A percentile compares a stretch with the other conserved stretches of the same genome.
Evolutionary conservation across 2,888 invertebrate species (phyloP).

Genomic region (Brachyptera putata): DNA sequence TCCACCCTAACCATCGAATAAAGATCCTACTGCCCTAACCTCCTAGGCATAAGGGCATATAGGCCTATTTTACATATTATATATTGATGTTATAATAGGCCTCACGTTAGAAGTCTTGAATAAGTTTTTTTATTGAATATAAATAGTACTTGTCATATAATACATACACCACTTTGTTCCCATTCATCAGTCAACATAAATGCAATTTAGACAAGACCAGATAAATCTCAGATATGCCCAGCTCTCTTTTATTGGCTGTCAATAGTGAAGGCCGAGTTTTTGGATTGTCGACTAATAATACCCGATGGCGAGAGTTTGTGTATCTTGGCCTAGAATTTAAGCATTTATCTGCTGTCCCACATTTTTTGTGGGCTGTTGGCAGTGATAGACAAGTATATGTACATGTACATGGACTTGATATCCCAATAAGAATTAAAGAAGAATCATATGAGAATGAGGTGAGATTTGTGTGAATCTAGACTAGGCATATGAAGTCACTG

Average conservation of each 20-base stretch:
- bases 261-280: slow-evolving; percentile 87
- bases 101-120: neutral
- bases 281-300: slow-evolving; percentile 72
- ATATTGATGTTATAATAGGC: too few relatives aligned
- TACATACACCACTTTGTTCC: too few relatives aligned
- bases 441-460: slow-evolving; percentile 90
- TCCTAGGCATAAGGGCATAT: too few relatives aligned
- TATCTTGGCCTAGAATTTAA: slow-evolving; percentile 86
- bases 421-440: slow-evolving; percentile 85
- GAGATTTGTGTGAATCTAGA: too few relatives aligned
- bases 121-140: too few relatives aligned
- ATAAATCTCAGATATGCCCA: slow-evolving; percentile 62
- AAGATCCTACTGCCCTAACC: too few relatives aligned
- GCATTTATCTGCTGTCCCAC: slow-evolving; percentile 76
- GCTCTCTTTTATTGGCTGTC: slow-evolving; percentile 73
- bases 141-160: too few relatives aligned
- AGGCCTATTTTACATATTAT: too few relatives aligned
- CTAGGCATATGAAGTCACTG: too few relatives aligned
- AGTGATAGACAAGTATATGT: slow-evolving; percentile 91
- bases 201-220: too few relatives aligned
- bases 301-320: slow-evolving; percentile 81
- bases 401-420: slow-evolving; percentile 83
- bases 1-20: too few relatives aligned
- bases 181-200: too few relatives aligned
- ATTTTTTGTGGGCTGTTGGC: slow-evolving; percentile 89